phyloP scores from a whole-genome alignment of 2,113 vertebrate species.

The Crotophaga sulcirostris region DNA sequence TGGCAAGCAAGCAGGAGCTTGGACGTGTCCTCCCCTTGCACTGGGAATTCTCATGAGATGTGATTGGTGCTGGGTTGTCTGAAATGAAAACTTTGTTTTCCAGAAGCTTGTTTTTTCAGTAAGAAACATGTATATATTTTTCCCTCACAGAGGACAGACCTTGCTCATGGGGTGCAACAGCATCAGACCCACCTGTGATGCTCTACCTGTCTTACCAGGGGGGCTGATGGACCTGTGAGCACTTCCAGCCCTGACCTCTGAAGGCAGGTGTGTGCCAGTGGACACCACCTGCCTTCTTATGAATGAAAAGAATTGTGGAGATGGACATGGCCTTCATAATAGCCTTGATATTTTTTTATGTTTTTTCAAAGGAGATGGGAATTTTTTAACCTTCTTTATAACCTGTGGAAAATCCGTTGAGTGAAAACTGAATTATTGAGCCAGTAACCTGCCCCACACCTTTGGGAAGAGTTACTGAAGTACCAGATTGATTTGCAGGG shows the following conservation, averaged over 20 bases:
- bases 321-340: fast-evolving
- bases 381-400: neutral
- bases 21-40: fast-evolving
- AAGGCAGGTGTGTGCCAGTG: neutral
- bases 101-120: neutral
- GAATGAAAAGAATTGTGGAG: fast-evolving
- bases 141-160: neutral
- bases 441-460: neutral
- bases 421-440: neutral
- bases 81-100: fast-evolving
- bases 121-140: neutral
- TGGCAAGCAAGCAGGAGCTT: neutral
- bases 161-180: neutral
- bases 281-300: neutral
- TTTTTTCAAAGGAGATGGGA: neutral
- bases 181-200: neutral
- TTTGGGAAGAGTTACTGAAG: neutral
- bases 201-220: neutral
- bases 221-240: fast-evolving
- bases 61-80: fast-evolving
- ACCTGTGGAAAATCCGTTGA: neutral
- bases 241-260: neutral
- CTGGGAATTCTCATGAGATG: neutral
- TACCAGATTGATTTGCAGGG: neutral
- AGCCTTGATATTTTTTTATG: neutral